Percentiles rank a stretch among this genome's conserved stretches.
Evolutionary conservation across 1,140 invertebrate species (phyloP).

Genomic region (Zaprionus inermis): DNA sequence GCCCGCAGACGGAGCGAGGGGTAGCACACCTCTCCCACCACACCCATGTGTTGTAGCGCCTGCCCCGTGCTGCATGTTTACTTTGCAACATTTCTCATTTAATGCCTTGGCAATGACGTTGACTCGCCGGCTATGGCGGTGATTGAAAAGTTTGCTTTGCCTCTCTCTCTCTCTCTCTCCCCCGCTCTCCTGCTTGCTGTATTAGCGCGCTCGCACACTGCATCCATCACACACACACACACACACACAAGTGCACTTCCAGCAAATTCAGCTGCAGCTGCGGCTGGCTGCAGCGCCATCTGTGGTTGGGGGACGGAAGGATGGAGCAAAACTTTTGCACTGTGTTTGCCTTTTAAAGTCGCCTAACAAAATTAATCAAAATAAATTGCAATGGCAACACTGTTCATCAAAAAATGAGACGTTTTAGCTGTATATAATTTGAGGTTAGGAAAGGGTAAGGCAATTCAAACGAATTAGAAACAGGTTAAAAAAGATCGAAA

Average conservation of each 20-base stretch:
- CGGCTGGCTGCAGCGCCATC: neutral
- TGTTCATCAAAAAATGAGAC: neutral
- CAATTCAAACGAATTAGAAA: neutral
- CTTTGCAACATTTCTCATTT: constrained; percentile 72
- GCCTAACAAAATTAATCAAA: constrained; percentile 1
- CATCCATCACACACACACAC: neutral
- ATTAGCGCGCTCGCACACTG: neutral
- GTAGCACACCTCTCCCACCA: neutral
- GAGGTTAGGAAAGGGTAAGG: neutral
- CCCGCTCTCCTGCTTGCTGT: neutral
- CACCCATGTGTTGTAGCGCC: neutral
- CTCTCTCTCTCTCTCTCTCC: neutral
- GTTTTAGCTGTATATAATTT: neutral
- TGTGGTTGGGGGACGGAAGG: neutral
- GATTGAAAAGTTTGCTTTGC: constrained; percentile 71
- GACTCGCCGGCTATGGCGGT: constrained; percentile 52
- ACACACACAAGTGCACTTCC: neutral
- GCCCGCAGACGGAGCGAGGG: constrained; percentile 8
- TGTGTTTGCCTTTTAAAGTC: constrained; percentile 1
- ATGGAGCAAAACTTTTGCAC: neutral
- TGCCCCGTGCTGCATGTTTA: constrained; percentile 64
- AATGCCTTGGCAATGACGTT: constrained; percentile 70
- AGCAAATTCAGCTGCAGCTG: neutral
- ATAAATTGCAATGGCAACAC: neutral
- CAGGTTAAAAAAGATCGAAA: too few relatives aligned